Base-by-base conservation (phyloP, 2,113 vertebrate genomes). In the Platycercus adscitus region DNA sequence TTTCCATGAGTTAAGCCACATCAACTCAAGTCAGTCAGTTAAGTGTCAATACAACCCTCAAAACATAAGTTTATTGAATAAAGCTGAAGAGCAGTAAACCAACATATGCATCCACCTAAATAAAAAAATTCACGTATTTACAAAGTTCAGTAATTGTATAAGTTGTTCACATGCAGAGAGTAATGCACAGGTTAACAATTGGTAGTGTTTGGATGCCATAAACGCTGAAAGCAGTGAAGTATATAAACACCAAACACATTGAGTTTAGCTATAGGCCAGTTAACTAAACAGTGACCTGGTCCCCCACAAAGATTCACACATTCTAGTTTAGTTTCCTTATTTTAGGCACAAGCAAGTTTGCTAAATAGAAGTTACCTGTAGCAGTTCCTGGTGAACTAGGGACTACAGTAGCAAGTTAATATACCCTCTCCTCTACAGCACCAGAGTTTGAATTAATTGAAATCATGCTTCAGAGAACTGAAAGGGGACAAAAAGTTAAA, bases 21-120 rank as follows among this genome's bases (percentile, higher is more conserved):
- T 44, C 94, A 68, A 97, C 86, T 91, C 92, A 46, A 95, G 84
- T 84, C 94, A 97, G 91, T 79, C 93, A 89, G 96, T 95, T 96
- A 86, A 96, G 97, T 92, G 94, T 95, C 96, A 97, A 91, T 95
- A 97, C 97, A 97, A 98, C 98, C 97, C 98, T 98, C 96, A 97
- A 98, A 98, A 98, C 97, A 93, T 91, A 98, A 98, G 97, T 98
- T 98, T 98, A 98, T 98, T 98, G 97, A 98, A 92, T 97, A 98
- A 98, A 98, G 97, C 98, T 95, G 97, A 97, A 97, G 94, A 97
- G 97, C 98, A 97, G 96, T 96, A 97, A 97, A 98, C 97, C 97
- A 97, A 98, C 95, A 98, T 96, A 97, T 81, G 97, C 98, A 98
- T 98, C 98, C 98, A 98, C 97, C 98, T 96, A 98, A 98, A 98